phyloP scores from a whole-genome alignment of 2,113 vertebrate species.

The Centropus unirufus region DNA sequence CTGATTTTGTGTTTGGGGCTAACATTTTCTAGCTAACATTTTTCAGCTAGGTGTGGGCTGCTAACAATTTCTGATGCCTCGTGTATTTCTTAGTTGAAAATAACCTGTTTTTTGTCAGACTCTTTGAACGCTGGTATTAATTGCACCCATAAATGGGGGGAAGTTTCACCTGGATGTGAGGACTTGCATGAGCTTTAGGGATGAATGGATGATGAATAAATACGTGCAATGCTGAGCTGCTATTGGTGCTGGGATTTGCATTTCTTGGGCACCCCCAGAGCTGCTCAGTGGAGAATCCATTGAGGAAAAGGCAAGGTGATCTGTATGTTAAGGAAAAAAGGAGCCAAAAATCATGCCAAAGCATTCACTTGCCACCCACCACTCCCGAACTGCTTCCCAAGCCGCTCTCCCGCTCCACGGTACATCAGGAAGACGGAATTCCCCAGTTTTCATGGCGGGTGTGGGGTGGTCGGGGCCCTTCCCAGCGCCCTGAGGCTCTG shows the following conservation, averaged over 20 bases:
- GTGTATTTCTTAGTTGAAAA: neutral
- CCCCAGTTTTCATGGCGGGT: too few species aligned
- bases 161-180: neutral
- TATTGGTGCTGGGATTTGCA: fast-evolving
- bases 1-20: neutral
- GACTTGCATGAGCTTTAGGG: fast-evolving
- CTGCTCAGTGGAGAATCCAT: neutral
- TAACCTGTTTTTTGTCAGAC: neutral
- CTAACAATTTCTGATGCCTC: neutral
- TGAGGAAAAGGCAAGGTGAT: too few species aligned
- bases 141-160: fast-evolving
- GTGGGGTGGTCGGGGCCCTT: too few species aligned
- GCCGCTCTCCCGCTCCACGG: fast-evolving
- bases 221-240: fast-evolving
- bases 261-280: too few species aligned
- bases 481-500: too few species aligned
- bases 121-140: neutral
- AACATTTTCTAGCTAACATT: neutral
- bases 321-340: neutral
- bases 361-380: fast-evolving
- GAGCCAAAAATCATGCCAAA: too few species aligned
- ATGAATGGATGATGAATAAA: fast-evolving
- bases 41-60: neutral
- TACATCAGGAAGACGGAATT: neutral
- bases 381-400: fast-evolving